A percentile compares a stretch with the other conserved stretches of the same genome.
Conservation (phyloP, 2,797 vertebrate species). For the Platyrinchus mystaceus region DNA sequence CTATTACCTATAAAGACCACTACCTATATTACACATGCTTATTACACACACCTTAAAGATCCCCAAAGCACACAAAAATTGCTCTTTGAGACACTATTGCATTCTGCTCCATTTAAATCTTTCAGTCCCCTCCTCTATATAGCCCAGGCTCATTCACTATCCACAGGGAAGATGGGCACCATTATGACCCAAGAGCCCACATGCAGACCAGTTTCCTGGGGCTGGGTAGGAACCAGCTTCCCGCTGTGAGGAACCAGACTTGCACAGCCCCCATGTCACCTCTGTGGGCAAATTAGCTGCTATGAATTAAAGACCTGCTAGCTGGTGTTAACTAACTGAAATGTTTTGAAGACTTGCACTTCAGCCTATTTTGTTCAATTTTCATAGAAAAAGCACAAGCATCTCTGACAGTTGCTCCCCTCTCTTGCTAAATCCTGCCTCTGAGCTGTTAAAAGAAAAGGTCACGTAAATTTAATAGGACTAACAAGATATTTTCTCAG, state of each 20-base stretch:
- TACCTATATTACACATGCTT: neutral
- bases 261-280: neutral
- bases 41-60: neutral
- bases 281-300: neutral
- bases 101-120: neutral
- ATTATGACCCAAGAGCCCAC: fast-evolving
- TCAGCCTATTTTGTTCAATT: conserved; percentile 25
- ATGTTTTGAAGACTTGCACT: neutral
- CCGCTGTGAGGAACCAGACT: fast-evolving
- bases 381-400: neutral
- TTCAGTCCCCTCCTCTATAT: neutral
- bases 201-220: fast-evolving
- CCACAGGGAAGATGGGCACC: fast-evolving
- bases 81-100: fast-evolving
- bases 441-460: conserved; percentile 47
- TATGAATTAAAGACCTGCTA: neutral
- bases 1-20: neutral
- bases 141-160: fast-evolving
- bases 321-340: neutral
- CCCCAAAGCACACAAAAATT: neutral
- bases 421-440: conserved; percentile 4
- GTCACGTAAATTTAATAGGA: conserved; percentile 36
- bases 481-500: conserved; percentile 51
- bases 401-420: neutral
- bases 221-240: neutral